Evolutionary conservation across 2,888 invertebrate species (phyloP).

Genomic region (Incurvaria masculella): DNA sequence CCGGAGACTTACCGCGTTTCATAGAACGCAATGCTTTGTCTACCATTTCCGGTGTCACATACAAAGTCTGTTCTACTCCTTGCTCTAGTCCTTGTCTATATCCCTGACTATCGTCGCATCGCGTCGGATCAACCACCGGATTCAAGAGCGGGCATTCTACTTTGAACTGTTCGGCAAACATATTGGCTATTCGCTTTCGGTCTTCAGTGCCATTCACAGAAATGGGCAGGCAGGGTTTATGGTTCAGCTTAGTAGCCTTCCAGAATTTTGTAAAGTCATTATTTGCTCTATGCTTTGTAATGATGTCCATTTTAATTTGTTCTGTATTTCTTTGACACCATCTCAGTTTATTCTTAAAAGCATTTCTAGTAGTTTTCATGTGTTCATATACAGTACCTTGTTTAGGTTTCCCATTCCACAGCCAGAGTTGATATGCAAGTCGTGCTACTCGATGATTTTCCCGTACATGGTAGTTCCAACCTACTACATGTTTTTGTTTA

Average conservation of each 20-base stretch:
- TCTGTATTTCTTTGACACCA: background rate
- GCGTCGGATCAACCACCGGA: too few species aligned
- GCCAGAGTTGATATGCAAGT: background rate
- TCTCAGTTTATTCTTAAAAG: background rate
- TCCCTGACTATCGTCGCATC: too few species aligned
- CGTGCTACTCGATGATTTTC: background rate
- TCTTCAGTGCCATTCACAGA: background rate
- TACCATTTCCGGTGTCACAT: background rate
- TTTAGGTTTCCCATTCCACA: background rate
- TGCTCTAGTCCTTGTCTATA: too few species aligned
- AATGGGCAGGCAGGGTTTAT: background rate
- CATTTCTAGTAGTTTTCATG: background rate
- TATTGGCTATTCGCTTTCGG: background rate
- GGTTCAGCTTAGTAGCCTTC: background rate
- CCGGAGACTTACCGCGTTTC: conserved; percentile 1
- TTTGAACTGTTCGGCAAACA: background rate
- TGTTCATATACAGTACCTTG: background rate
- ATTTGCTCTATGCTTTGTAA: background rate
- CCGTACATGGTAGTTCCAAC: background rate
- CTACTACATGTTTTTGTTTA: background rate
- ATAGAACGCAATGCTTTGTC: background rate
- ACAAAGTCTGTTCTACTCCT: too few species aligned
- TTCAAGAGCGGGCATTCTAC: background rate
- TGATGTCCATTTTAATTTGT: background rate
- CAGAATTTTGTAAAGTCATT: background rate